phyloP scores from a whole-genome alignment of 2,797 vertebrate genomes.

The Selene dorsalis region DNA sequence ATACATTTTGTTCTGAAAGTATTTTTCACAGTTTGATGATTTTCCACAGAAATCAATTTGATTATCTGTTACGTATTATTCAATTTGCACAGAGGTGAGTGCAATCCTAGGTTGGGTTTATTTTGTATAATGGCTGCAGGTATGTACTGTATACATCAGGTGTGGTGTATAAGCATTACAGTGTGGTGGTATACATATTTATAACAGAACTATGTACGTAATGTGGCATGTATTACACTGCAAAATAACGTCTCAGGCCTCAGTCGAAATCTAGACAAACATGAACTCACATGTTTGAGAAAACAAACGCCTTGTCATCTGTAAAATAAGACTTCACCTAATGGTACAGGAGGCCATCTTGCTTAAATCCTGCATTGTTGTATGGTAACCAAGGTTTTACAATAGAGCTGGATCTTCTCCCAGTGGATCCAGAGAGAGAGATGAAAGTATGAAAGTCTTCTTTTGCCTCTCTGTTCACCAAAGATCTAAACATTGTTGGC shows the following conservation, averaged over 20 bases:
- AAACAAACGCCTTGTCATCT: neutral
- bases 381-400: neutral
- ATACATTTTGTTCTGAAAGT: slow-evolving; percentile 8
- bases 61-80: slow-evolving; percentile 22
- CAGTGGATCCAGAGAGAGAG: neutral
- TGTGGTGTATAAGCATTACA: neutral
- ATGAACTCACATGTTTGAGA: neutral
- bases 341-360: neutral
- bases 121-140: neutral
- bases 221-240: neutral
- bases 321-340: slow-evolving; percentile 25
- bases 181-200: neutral
- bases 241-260: neutral
- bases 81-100: neutral
- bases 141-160: too few relatives aligned
- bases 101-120: neutral
- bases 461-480: neutral
- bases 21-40: neutral
- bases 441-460: neutral
- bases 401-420: neutral
- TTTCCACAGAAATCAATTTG: slow-evolving; percentile 5
- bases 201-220: too few relatives aligned
- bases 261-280: neutral
- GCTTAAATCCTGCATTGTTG: neutral
- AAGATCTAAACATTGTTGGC: neutral